Evolutionary conservation across 2,797 vertebrate genomes (phyloP).

Genomic region (Chaunax sp.): DNA sequence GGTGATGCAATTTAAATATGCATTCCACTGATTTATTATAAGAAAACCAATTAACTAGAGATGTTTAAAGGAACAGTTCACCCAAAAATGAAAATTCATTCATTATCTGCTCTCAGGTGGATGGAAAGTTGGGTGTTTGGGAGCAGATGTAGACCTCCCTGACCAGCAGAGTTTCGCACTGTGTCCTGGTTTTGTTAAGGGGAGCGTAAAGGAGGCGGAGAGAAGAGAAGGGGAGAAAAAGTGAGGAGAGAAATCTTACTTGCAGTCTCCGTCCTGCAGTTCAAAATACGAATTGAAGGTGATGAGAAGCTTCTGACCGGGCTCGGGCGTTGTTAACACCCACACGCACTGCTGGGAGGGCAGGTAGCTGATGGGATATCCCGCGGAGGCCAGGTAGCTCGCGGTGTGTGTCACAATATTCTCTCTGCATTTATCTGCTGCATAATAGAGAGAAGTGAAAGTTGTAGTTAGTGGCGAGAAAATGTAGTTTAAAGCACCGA

Average conservation of each 20-base stretch:
- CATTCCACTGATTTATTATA: too few species aligned
- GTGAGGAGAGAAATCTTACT: constrained; percentile 86
- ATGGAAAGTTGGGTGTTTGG: too few species aligned
- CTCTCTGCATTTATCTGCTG: constrained; percentile 90
- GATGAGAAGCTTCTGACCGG: constrained; percentile 93
- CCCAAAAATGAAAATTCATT: too few species aligned
- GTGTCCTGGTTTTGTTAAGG: constrained; percentile 67
- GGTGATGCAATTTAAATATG: too few species aligned
- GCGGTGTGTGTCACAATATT: constrained; percentile 88
- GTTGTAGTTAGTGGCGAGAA: constrained; percentile 26
- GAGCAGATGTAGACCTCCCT: too few species aligned
- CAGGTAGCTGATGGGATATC: constrained; percentile 91
- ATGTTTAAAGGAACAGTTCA: too few species aligned
- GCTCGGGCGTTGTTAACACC: constrained; percentile 92
- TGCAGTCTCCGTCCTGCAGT: constrained; percentile 96
- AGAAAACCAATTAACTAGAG: too few species aligned
- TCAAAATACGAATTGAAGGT: constrained; percentile 99
- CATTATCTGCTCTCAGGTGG: too few species aligned
- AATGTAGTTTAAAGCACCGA: too few species aligned
- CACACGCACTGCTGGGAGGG: constrained; percentile 93
- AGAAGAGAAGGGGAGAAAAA: background rate
- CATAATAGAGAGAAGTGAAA: constrained; percentile 36
- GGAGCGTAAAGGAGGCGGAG: constrained; percentile 10
- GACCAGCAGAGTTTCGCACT: constrained; percentile 76
- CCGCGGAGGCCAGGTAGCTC: constrained; percentile 93